phyloP scores from a whole-genome alignment of 2,113 vertebrate genomes.

The Phrynosoma blainvillii region DNA sequence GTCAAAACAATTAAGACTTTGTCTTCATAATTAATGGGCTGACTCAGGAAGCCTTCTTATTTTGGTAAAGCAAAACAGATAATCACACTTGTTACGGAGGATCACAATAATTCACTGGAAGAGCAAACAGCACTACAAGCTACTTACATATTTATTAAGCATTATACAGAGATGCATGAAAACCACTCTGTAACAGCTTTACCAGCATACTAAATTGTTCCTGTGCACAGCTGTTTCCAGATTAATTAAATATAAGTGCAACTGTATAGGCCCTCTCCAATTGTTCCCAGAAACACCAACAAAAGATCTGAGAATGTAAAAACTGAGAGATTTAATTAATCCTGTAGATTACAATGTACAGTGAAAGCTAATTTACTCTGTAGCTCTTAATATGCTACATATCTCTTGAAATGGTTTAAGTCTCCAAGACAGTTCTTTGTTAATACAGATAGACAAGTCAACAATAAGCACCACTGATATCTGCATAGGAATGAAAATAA shows the following conservation, averaged over 20 bases:
- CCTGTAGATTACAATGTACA: neutral
- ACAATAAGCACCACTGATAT: no score
- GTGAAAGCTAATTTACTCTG: neutral
- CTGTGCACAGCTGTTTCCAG: neutral
- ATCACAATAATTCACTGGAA: conserved; percentile 23
- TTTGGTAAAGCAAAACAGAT: neutral
- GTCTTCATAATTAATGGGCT: neutral
- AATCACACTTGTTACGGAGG: neutral
- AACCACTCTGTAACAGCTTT: neutral
- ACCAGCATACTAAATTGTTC: neutral
- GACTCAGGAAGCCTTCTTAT: neutral
- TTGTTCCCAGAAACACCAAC: neutral
- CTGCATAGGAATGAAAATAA: no score
- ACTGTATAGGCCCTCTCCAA: neutral
- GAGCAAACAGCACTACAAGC: conserved; percentile 2
- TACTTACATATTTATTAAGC: conserved; percentile 33
- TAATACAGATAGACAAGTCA: no score
- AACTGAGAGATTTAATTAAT: conserved; percentile 8
- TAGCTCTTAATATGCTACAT: neutral
- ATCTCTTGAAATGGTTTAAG: neutral
- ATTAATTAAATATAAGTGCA: conserved; percentile 12
- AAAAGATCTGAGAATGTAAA: neutral
- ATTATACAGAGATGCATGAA: conserved; percentile 16
- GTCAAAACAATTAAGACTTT: neutral
- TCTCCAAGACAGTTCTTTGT: neutral